Evolutionary conservation across 2,113 vertebrate species (phyloP).

Genomic region (Morone saxatilis): DNA sequence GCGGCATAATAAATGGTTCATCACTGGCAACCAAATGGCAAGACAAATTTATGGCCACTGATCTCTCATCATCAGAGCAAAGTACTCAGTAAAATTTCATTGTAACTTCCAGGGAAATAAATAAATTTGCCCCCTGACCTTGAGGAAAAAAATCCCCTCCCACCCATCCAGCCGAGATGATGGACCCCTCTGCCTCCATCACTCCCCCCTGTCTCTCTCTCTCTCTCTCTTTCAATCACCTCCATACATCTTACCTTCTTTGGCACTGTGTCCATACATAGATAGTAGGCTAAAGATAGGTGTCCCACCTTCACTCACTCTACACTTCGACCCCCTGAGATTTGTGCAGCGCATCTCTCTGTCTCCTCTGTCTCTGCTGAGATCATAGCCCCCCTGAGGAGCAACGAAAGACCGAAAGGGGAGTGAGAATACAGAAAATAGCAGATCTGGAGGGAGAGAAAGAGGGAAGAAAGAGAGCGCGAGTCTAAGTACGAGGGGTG

Average conservation of each 20-base stretch:
- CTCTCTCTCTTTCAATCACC: slow-evolving; percentile 58
- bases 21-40: slow-evolving; percentile 83
- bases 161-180: slow-evolving; percentile 71
- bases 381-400: slow-evolving; percentile 76
- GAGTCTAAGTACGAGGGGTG: slow-evolving; percentile 11
- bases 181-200: slow-evolving; percentile 74
- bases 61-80: slow-evolving; percentile 85
- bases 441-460: slow-evolving; percentile 48
- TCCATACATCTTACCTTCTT: slow-evolving; percentile 74
- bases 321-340: slow-evolving; percentile 69
- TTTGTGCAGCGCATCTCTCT: slow-evolving; percentile 61
- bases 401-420: slow-evolving; percentile 19
- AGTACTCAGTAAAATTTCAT: slow-evolving; percentile 88
- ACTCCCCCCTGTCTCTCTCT: slow-evolving; percentile 7
- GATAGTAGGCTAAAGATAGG: slow-evolving; percentile 81
- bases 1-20: slow-evolving; percentile 85
- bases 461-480: slow-evolving; percentile 16
- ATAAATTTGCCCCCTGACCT: slow-evolving; percentile 88
- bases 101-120: slow-evolving; percentile 88
- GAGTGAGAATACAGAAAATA: slow-evolving; percentile 27
- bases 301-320: slow-evolving; percentile 81
- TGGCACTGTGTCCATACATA: slow-evolving; percentile 73
- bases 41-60: slow-evolving; percentile 85
- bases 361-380: slow-evolving; percentile 63
- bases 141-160: slow-evolving; percentile 68